Conservation (phyloP, 2,888 invertebrate species). For the Apamea anceps region DNA sequence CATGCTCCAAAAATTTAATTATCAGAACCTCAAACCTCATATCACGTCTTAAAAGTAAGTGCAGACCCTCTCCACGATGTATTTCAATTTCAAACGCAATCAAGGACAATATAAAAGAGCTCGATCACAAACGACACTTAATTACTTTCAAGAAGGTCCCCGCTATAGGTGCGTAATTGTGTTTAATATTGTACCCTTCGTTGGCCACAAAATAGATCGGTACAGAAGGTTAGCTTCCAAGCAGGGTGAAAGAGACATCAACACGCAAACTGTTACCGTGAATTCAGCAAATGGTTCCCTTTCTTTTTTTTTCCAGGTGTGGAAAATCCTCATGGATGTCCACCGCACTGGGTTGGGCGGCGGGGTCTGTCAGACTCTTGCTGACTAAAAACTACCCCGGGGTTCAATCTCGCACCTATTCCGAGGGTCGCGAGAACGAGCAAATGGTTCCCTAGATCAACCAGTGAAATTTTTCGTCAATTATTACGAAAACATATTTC, state of each 20-base stretch:
- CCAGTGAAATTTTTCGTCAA: no score
- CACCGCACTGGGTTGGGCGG: no score
- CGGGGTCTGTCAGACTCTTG: no score
- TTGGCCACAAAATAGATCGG: not conserved
- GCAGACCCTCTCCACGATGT: constrained; percentile 38
- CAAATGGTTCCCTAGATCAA: no score
- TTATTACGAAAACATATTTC: no score
- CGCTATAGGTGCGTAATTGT: constrained; percentile 49
- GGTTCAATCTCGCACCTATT: no score
- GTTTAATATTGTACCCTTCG: constrained; percentile 49
- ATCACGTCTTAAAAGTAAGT: constrained; percentile 30
- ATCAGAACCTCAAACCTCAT: not conserved
- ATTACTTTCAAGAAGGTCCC: constrained; percentile 57
- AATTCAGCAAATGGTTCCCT: no score
- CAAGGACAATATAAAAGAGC: constrained; percentile 52
- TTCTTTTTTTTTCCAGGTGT: no score
- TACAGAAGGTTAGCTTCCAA: constrained; percentile 6
- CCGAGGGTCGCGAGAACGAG: no score
- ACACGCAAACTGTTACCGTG: no score
- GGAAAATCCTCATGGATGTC: no score
- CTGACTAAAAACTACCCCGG: no score
- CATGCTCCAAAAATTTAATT: constrained; percentile 16
- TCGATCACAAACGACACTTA: constrained; percentile 52
- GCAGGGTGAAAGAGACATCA: not conserved
- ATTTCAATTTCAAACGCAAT: constrained; percentile 56